Conservation (phyloP, 2,888 invertebrate genomes). For the Conomelus anceps region DNA sequence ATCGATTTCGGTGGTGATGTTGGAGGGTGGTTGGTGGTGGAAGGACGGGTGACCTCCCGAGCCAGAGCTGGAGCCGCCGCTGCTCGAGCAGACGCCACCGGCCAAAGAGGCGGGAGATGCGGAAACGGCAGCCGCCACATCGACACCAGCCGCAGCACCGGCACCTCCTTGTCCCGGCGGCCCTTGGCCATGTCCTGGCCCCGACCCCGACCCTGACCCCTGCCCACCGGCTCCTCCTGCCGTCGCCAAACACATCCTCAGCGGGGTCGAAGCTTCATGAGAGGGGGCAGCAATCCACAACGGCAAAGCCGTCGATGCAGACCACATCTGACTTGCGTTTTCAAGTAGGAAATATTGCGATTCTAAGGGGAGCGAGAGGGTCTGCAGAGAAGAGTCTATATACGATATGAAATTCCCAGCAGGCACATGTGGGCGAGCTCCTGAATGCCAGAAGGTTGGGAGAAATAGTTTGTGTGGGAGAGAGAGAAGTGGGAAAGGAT, state of each 20-base stretch:
- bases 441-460: neutral
- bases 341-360: slow-evolving; percentile 24
- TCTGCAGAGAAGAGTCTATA: slow-evolving; percentile 18
- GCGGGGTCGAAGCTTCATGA: slow-evolving; percentile 13
- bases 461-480: neutral
- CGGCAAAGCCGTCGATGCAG: slow-evolving; percentile 18
- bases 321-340: slow-evolving; percentile 21
- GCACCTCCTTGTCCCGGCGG: too few relatives aligned
- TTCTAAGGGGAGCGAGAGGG: slow-evolving; percentile 18
- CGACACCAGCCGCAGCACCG: too few relatives aligned
- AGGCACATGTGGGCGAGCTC: slow-evolving; percentile 10
- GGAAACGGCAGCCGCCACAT: slow-evolving; percentile 52
- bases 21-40: slow-evolving; percentile 33
- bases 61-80: slow-evolving; percentile 45
- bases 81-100: slow-evolving; percentile 49
- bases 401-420: slow-evolving; percentile 24
- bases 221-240: slow-evolving; percentile 6
- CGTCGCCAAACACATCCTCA: slow-evolving; percentile 66
- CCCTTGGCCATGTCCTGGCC: too few relatives aligned
- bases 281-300: slow-evolving; percentile 5
- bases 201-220: too few relatives aligned
- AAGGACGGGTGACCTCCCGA: slow-evolving; percentile 6
- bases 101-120: slow-evolving; percentile 67
- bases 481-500: neutral
- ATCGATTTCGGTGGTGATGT: slow-evolving; percentile 64